Evolutionary conservation across 2,888 invertebrate species (phyloP).

Genomic region (Amphipyra berbera): DNA sequence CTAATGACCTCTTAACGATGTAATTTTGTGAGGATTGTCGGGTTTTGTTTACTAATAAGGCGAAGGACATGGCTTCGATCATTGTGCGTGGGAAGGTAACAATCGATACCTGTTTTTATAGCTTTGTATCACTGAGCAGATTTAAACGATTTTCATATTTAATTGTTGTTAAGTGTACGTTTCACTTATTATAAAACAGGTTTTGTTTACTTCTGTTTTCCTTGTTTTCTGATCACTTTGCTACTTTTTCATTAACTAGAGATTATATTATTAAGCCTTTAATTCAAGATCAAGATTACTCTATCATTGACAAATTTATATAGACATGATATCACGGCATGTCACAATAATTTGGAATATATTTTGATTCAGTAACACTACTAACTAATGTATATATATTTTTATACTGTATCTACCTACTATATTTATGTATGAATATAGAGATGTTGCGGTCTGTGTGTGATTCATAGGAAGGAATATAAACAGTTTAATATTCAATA

Average conservation of each 20-base stretch:
- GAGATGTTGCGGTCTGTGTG: slow-evolving; percentile 55
- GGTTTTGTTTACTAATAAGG: slow-evolving; percentile 52
- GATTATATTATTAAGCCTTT: background rate
- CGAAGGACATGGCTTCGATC: slow-evolving; percentile 63
- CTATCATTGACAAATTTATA: slow-evolving; percentile 11
- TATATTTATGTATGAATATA: slow-evolving; percentile 35
- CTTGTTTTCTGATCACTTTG: background rate
- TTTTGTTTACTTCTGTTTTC: slow-evolving; percentile 22
- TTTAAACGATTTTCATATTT: slow-evolving; percentile 14
- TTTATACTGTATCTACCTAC: slow-evolving; percentile 12
- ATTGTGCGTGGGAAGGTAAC: slow-evolving; percentile 65
- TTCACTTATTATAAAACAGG: slow-evolving; percentile 8
- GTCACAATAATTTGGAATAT: background rate
- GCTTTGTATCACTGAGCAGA: background rate
- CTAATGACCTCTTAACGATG: slow-evolving; percentile 56
- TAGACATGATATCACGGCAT: slow-evolving; percentile 12
- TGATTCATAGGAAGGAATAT: slow-evolving; percentile 66
- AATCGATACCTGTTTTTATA: slow-evolving; percentile 31
- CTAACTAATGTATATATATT: slow-evolving; percentile 13
- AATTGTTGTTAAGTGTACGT: slow-evolving; percentile 7
- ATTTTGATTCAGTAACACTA: slow-evolving; percentile 11
- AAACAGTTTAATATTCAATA: slow-evolving; percentile 57
- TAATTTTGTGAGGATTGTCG: slow-evolving; percentile 56
- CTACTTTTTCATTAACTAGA: background rate
- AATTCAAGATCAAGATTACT: slow-evolving; percentile 14